These are phyloP conservation scores for Timema podura DNA, from an alignment of 2,888 invertebrate species.

Conservation along the genomic window DNA sequence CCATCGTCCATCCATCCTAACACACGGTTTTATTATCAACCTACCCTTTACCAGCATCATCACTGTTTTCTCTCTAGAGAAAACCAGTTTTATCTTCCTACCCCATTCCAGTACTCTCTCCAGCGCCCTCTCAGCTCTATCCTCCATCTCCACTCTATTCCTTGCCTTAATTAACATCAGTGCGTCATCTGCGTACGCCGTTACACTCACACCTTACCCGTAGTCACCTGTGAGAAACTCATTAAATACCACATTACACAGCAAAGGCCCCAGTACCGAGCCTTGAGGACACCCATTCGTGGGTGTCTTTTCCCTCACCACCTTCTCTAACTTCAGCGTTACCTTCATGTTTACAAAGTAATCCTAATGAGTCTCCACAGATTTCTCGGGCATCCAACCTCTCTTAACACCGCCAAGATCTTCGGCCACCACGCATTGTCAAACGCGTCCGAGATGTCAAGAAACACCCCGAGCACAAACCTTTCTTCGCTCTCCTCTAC, in stretches of 20 bases:
- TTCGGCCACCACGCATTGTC: neutral
- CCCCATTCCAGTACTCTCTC: neutral
- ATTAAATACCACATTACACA: neutral
- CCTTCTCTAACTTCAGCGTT: neutral
- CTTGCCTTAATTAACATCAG: neutral
- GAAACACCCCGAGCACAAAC: constrained; percentile 1
- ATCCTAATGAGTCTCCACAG: neutral
- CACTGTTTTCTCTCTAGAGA: neutral
- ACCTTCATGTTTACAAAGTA: neutral
- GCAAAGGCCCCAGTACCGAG: neutral
- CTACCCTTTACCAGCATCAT: neutral
- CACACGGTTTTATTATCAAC: neutral
- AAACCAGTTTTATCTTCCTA: neutral
- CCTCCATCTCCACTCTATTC: neutral
- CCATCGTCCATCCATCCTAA: too few relatives aligned
- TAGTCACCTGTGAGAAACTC: neutral
- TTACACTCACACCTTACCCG: neutral
- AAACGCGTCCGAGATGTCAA: neutral
- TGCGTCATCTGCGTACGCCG: neutral
- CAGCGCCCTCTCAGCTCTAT: neutral
- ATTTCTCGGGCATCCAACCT: neutral
- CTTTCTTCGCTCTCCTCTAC: neutral
- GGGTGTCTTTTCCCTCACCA: neutral
- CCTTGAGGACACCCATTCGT: neutral
- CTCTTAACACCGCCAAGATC: neutral